Evolutionary conservation across 2,113 vertebrate species (phyloP).

Genomic region (Corythoichthys haematopterus): DNA sequence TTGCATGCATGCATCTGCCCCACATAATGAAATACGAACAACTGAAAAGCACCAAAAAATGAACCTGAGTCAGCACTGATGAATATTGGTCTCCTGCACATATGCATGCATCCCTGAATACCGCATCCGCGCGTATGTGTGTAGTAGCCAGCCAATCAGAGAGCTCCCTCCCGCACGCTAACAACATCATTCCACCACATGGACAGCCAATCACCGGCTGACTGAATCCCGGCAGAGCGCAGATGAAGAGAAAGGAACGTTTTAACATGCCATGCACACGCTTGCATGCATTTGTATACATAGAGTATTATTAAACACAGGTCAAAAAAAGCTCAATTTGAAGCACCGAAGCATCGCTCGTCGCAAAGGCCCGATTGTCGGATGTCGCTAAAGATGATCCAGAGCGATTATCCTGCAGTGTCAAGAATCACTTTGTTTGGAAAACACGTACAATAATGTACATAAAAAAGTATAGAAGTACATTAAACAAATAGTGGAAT

Average conservation of each 20-base stretch:
- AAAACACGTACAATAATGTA: too few relatives aligned
- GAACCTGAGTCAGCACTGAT: not conserved
- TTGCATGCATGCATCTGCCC: too few relatives aligned
- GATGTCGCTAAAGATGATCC: too few relatives aligned
- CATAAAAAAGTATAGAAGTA: too few relatives aligned
- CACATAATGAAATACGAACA: too few relatives aligned
- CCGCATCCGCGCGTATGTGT: not conserved
- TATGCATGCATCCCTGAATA: not conserved
- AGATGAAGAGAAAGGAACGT: not conserved
- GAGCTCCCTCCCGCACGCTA: not conserved
- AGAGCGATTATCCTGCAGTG: too few relatives aligned
- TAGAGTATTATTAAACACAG: too few relatives aligned
- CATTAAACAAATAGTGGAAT: too few relatives aligned
- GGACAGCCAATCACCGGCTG: constrained; percentile 1
- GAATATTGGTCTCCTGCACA: not conserved
- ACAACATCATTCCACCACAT: constrained; percentile 7
- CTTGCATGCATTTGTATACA: not conserved
- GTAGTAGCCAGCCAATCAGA: not conserved
- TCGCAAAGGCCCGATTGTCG: too few relatives aligned
- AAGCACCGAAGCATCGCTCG: too few relatives aligned
- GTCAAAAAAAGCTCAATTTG: too few relatives aligned
- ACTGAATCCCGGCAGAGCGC: not conserved
- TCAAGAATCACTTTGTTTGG: too few relatives aligned
- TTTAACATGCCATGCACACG: not conserved
- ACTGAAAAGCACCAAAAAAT: not conserved